Evolutionary conservation across 2,113 vertebrate genomes (phyloP).

Genomic region (Labrus mixtus): DNA sequence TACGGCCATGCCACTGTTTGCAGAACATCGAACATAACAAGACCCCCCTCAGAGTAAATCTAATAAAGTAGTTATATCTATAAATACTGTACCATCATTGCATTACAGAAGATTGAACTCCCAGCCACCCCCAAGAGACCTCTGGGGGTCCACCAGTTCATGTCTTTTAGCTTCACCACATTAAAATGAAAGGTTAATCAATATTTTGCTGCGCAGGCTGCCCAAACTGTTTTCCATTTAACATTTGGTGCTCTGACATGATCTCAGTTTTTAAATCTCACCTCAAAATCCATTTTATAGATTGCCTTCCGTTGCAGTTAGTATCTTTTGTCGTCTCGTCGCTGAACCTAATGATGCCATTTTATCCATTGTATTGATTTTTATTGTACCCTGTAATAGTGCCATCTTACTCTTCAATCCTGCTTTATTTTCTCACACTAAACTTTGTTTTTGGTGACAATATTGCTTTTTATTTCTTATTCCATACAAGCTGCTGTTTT

Average conservation of each 20-base stretch:
- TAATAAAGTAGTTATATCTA: background rate
- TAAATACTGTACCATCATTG: background rate
- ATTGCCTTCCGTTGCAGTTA: constrained; percentile 21
- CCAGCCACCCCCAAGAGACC: background rate
- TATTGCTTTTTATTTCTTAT: constrained; percentile 32
- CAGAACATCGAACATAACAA: background rate
- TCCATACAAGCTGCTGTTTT: constrained; percentile 40
- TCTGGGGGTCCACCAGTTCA: background rate
- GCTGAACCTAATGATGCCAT: constrained; percentile 44
- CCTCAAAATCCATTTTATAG: constrained; percentile 54
- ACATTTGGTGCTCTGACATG: constrained; percentile 14
- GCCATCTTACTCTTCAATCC: background rate
- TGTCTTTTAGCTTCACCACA: background rate
- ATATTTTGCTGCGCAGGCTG: constrained; percentile 3
- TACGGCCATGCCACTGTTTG: background rate
- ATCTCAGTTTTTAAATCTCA: constrained; percentile 28
- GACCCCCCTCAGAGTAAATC: background rate
- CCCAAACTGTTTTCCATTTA: constrained; percentile 16
- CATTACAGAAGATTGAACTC: background rate
- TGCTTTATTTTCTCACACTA: constrained; percentile 18
- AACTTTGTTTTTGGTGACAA: constrained; percentile 31
- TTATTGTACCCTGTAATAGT: constrained; percentile 1
- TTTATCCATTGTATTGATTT: constrained; percentile 49
- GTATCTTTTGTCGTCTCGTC: constrained; percentile 13
- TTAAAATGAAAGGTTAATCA: constrained; percentile 14